Conservation (phyloP, 2,888 invertebrate genomes). For the Linnaemya vulpina region DNA sequence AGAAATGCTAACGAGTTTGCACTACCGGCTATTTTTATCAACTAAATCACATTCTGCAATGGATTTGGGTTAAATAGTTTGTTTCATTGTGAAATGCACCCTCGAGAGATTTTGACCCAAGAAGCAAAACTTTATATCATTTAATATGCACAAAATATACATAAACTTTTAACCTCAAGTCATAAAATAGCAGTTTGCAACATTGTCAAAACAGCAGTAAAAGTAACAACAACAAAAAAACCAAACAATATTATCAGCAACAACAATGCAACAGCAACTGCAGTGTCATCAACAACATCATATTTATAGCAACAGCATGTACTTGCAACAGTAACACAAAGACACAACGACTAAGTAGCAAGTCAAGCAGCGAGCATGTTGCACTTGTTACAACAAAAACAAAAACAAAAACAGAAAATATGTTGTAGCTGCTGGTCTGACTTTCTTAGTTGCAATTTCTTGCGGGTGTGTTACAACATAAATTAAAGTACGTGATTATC, state of each 20-base stretch:
- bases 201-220: slow-evolving; percentile 42
- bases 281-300: slow-evolving; percentile 6
- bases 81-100: slow-evolving; percentile 7
- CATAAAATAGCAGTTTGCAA: slow-evolving; percentile 44
- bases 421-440: slow-evolving; percentile 33
- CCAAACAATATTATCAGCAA: neutral
- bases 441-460: slow-evolving; percentile 44
- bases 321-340: slow-evolving; percentile 35
- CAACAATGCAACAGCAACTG: neutral
- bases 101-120: slow-evolving; percentile 9
- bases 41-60: no score
- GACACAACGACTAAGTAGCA: neutral
- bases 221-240: slow-evolving; percentile 23
- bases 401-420: neutral
- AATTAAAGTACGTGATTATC: slow-evolving; percentile 66
- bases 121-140: neutral
- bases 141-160: neutral
- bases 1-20: no score
- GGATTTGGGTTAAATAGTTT: neutral
- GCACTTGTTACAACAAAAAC: slow-evolving; percentile 14
- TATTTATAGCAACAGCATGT: neutral
- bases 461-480: slow-evolving; percentile 55
- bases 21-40: no score
- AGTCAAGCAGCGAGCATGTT: slow-evolving; percentile 19
- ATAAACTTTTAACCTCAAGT: slow-evolving; percentile 24